Evolutionary conservation across 2,113 vertebrate species (phyloP).

Genomic region (Rhadina sibilatrix): DNA sequence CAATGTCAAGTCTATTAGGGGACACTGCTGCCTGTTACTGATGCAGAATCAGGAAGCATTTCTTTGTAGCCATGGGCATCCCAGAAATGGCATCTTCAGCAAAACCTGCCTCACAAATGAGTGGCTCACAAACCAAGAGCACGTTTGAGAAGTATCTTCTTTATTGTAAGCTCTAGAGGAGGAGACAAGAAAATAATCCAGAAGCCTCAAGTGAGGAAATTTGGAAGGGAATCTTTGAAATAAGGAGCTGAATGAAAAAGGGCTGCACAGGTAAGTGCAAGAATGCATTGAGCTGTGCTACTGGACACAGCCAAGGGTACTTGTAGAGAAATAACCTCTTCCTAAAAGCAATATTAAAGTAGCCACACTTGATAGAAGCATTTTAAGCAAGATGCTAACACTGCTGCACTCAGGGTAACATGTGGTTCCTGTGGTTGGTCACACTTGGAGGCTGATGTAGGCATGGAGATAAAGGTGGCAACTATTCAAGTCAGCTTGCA

Average conservation of each 20-base stretch:
- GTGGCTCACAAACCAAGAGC: not conserved
- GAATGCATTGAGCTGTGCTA: not conserved
- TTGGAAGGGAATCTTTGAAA: not conserved
- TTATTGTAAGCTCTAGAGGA: not conserved
- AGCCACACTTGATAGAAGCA: not conserved
- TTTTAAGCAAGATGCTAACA: not conserved
- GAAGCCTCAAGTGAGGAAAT: not conserved
- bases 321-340: not conserved
- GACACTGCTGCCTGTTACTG: not conserved
- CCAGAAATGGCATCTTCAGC: not conserved
- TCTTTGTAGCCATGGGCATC: not conserved
- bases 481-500: not conserved
- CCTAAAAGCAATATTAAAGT: not conserved
- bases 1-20: not conserved
- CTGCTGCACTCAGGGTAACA: not conserved
- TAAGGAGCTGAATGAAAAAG: not conserved
- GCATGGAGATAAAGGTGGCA: not conserved
- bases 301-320: not conserved
- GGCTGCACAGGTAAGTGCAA: not conserved
- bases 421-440: not conserved
- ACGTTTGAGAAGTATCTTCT: not conserved
- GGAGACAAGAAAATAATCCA: not conserved
- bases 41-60: not conserved
- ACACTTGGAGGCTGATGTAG: not conserved
- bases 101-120: not conserved